phyloP scores from a whole-genome alignment of 2,888 invertebrate genomes.

The Trichogramma evanescens region DNA sequence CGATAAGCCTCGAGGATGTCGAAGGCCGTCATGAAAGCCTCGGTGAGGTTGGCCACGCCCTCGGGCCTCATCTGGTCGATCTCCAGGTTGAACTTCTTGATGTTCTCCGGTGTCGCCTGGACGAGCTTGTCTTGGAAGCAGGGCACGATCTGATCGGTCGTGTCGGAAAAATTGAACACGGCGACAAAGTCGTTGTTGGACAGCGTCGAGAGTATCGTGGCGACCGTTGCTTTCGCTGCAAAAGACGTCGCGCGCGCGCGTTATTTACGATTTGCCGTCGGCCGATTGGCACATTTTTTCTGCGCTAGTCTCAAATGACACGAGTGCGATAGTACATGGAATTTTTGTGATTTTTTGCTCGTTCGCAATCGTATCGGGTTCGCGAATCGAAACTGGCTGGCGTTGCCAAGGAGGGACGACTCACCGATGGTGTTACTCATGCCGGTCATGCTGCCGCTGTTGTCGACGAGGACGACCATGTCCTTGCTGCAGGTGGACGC shows the following conservation, averaged over 20 bases:
- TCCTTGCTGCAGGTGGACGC: constrained; percentile 98
- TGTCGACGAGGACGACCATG: constrained; percentile 88
- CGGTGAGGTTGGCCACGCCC: constrained; percentile 77
- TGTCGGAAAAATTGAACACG: constrained; percentile 74
- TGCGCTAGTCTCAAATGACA: neutral
- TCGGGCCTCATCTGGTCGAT: constrained; percentile 63
- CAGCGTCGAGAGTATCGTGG: constrained; percentile 84
- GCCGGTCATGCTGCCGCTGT: constrained; percentile 95
- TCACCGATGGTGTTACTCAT: constrained; percentile 56
- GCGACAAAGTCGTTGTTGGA: constrained; percentile 98
- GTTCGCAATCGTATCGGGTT: neutral
- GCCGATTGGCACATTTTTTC: neutral
- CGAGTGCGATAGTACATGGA: neutral
- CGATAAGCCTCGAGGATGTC: constrained; percentile 63
- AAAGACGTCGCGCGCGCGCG: neutral
- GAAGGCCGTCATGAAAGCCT: constrained; percentile 79
- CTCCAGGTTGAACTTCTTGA: constrained; percentile 64
- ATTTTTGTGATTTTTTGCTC: neutral
- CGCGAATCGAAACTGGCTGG: neutral
- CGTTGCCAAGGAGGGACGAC: no score
- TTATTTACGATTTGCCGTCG: neutral
- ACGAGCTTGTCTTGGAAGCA: constrained; percentile 82
- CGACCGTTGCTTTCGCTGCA: constrained; percentile 58
- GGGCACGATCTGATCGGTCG: constrained; percentile 66
- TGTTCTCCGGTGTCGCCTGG: constrained; percentile 81